Percentiles rank a stretch among this genome's conserved stretches.
phyloP scores from a whole-genome alignment of 2,797 vertebrate genomes.

The Parambassis ranga region DNA sequence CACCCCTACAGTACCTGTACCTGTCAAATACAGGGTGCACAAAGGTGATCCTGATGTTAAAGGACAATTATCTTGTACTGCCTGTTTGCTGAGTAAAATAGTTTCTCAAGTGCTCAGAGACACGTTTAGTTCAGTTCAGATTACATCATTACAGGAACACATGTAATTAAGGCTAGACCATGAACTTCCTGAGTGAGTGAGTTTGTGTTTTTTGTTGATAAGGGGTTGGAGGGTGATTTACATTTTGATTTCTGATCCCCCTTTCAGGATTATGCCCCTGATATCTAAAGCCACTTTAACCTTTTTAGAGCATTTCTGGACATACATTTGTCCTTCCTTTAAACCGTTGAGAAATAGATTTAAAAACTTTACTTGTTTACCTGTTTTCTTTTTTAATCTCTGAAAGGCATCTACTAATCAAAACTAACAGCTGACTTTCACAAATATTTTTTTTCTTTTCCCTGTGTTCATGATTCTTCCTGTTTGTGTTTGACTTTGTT shows the following conservation, averaged over 20 bases:
- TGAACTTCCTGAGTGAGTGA: conserved; percentile 19
- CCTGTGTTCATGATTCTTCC: conserved; percentile 41
- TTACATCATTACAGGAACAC: not conserved
- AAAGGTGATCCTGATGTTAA: not conserved
- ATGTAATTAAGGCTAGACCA: conserved; percentile 12
- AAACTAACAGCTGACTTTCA: conserved; percentile 5
- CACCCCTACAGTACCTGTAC: not conserved
- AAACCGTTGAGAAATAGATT: too few relatives aligned
- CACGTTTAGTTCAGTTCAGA: not conserved
- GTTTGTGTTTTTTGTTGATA: conserved; percentile 22
- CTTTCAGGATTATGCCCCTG: not conserved
- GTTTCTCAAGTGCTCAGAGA: not conserved
- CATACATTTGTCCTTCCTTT: not conserved
- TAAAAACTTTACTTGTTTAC: too few relatives aligned
- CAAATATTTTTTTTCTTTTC: conserved; percentile 1
- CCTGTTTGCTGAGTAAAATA: not conserved
- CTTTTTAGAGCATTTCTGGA: not conserved
- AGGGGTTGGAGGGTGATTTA: not conserved
- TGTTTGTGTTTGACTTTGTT: conserved; percentile 70
- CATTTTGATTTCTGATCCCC: not conserved
- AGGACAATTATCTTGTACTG: not conserved
- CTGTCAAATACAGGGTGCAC: not conserved
- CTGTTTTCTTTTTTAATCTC: too few relatives aligned
- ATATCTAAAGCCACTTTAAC: too few relatives aligned
- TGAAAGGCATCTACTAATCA: conserved; percentile 17